phyloP scores from a whole-genome alignment of 1,140 invertebrate species.

The Notospermus geniculatus region DNA sequence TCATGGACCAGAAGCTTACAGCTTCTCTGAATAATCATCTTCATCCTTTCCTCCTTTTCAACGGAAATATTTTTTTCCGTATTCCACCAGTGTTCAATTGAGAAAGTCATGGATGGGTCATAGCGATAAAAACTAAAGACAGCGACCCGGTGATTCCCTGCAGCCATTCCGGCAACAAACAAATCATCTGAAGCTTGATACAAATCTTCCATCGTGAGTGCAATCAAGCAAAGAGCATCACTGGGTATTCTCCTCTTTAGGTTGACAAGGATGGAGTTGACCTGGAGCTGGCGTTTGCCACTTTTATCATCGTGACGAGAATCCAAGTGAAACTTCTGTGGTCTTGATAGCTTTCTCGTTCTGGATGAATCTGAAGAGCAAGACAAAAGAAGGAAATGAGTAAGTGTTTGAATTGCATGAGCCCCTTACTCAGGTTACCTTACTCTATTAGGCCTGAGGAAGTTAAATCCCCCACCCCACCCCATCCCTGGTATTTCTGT shows the following conservation, averaged over 20 bases:
- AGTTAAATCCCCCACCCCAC: no score
- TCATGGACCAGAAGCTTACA: conserved; percentile 49
- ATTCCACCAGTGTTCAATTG: conserved; percentile 40
- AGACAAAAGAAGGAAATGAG: no score
- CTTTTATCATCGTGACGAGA: conserved; percentile 32
- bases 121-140: conserved; percentile 47
- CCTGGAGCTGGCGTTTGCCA: conserved; percentile 35
- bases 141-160: conserved; percentile 40
- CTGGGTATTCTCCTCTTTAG: conserved; percentile 32
- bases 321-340: conserved; percentile 25
- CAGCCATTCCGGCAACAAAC: conserved; percentile 50
- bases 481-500: no score
- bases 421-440: no score
- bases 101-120: conserved; percentile 39
- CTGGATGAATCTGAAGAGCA: no score
- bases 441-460: no score
- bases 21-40: conserved; percentile 34
- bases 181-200: conserved; percentile 43
- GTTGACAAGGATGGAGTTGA: conserved; percentile 33
- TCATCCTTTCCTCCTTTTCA: conserved; percentile 19
- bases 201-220: conserved; percentile 43
- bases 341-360: conserved; percentile 19
- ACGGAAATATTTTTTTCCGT: conserved; percentile 21
- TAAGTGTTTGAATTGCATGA: no score
- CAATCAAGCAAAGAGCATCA: conserved; percentile 45